Percentiles rank a stretch among this genome's conserved stretches.
These are phyloP conservation scores for Bombus fervidus DNA, from an alignment of 1,140 invertebrate species.

Conservation along the genomic window DNA sequence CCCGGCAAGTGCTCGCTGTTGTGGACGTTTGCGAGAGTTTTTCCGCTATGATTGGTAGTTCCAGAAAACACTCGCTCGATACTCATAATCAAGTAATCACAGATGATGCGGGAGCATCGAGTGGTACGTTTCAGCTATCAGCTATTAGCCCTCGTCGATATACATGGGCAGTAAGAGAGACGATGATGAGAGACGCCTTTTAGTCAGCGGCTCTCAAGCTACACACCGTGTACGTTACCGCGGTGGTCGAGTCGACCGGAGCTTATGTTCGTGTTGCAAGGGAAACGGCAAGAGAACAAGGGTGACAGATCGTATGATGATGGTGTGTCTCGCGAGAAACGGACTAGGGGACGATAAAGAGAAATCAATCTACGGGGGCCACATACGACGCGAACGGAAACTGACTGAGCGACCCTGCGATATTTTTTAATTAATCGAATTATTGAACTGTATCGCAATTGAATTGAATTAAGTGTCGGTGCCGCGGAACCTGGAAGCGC, in stretches of 20 bases:
- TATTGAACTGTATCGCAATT: constrained; percentile 82
- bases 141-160: constrained; percentile 66
- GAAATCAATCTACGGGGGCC: constrained; percentile 11
- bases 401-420: constrained; percentile 65
- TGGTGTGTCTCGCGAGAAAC: constrained; percentile 10
- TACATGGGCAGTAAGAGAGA: not conserved
- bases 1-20: constrained; percentile 9
- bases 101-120: constrained; percentile 71
- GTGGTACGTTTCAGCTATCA: constrained; percentile 70
- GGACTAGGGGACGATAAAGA: not conserved
- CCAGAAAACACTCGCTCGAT: constrained; percentile 65
- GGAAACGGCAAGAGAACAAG: not conserved
- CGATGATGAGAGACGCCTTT: constrained; percentile 34
- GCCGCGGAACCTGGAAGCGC: constrained; percentile 70
- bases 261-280: not conserved
- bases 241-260: not conserved
- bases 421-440: constrained; percentile 82
- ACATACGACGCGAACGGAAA: constrained; percentile 39
- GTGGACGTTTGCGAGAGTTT: constrained; percentile 18
- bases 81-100: constrained; percentile 76
- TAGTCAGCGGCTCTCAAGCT: constrained; percentile 62
- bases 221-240: not conserved
- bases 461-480: constrained; percentile 79
- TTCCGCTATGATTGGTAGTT: constrained; percentile 34
- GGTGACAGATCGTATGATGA: not conserved